Conservation (phyloP, 53 echinoderm and acorn worm species). For the Echinarachnius parma region DNA sequence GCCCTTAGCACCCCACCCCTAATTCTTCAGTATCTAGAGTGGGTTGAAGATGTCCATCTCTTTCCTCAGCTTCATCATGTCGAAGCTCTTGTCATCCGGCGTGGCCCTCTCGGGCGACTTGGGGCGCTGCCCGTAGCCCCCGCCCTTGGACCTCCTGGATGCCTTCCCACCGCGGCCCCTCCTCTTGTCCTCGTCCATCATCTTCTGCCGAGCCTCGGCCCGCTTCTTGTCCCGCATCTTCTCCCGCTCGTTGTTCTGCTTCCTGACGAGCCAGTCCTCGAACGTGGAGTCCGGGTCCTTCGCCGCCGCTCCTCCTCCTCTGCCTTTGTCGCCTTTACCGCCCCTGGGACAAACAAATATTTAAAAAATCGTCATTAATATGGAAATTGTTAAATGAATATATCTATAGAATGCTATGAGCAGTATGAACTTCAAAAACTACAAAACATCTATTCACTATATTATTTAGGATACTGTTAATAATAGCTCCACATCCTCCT, state of each 20-base stretch:
- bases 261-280: conserved; percentile 85
- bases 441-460: too few species aligned
- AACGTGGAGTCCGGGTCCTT: conserved; percentile 73
- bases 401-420: too few species aligned
- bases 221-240: conserved; percentile 70
- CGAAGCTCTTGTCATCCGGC: conserved; percentile 81
- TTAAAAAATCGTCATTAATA: too few species aligned
- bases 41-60: conserved; percentile 98
- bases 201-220: conserved; percentile 59
- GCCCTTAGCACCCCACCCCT: conserved; percentile 29
- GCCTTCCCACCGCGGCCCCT: conserved; percentile 42
- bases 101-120: conserved; percentile 59
- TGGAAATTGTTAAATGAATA: too few species aligned
- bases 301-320: conserved; percentile 24
- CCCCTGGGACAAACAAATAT: too few species aligned
- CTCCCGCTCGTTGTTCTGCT: conserved; percentile 69
- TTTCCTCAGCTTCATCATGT: conserved; percentile 89
- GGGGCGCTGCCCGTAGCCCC: conserved; percentile 38
- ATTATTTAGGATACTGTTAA: too few species aligned
- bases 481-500: too few species aligned
- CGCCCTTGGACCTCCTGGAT: conserved; percentile 24
- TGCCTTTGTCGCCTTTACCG: conserved; percentile 39
- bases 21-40: conserved; percentile 58
- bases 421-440: too few species aligned
- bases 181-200: conserved; percentile 81